Percentiles rank a stretch among this genome's conserved stretches.
Evolutionary conservation across 2,888 invertebrate genomes (phyloP).

Genomic region (Perithous albicinctus): DNA sequence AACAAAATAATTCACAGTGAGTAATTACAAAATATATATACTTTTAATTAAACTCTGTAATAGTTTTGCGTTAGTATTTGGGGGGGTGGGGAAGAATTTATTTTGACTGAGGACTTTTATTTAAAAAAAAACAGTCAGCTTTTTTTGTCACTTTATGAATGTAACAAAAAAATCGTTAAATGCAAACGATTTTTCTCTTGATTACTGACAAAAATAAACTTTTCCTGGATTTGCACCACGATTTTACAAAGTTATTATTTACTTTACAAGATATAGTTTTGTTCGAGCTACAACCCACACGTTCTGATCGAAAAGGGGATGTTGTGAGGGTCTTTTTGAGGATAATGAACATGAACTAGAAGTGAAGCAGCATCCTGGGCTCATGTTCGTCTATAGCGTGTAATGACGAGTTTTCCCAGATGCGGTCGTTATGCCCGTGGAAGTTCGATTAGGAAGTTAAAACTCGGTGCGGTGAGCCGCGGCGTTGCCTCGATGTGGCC

Average conservation of each 20-base stretch:
- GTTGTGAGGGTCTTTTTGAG: too few relatives aligned
- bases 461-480: slow-evolving; percentile 61
- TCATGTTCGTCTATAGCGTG: background rate
- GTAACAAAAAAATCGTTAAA: too few relatives aligned
- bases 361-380: background rate
- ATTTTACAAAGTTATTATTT: too few relatives aligned
- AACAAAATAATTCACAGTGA: background rate
- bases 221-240: too few relatives aligned
- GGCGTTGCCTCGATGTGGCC: slow-evolving; percentile 1
- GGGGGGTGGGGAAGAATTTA: too few relatives aligned
- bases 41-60: background rate
- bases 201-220: too few relatives aligned
- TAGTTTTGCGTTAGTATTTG: background rate
- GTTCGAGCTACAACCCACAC: background rate
- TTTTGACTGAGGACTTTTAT: too few relatives aligned
- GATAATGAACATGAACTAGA: slow-evolving; percentile 2
- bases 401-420: slow-evolving; percentile 59
- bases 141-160: too few relatives aligned
- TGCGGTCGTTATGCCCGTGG: slow-evolving; percentile 57
- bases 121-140: too few relatives aligned
- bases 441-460: slow-evolving; percentile 67
- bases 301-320: background rate
- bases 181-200: too few relatives aligned
- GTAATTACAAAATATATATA: background rate
- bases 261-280: background rate